Base-by-base conservation (phyloP, 2,113 vertebrate genomes). In the Triplophysa rosa region DNA sequence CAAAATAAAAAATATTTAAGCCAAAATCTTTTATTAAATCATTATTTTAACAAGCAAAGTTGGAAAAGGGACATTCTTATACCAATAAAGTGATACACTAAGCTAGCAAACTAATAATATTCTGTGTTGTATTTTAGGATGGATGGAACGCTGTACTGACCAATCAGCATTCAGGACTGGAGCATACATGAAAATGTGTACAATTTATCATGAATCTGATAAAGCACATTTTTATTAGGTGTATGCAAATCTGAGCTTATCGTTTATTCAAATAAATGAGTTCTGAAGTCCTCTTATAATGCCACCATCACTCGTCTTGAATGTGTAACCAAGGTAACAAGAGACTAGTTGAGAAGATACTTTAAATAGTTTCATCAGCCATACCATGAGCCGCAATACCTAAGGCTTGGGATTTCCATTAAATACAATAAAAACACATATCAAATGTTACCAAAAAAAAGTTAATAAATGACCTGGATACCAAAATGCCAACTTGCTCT, bases 281-380 rank as follows among this genome's bases (percentile, higher is more conserved):
- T 23, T 24, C 8, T 73, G n/a, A 73, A 24, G 16, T 73, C 37
- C 70, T 45, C 70, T 73, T 10, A 61, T 24, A 42, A 17, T 33
- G 17, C 11, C 10, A 70, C 29, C 29, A n/a, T 58, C 12, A 59
- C 14, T 61, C 21, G 52, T 61, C n/a, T 42, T 73, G 70, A 73
- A 61, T 73, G 45, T 59, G 70, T 61, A 73, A 73, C 70, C 70
- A 61, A 73, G 70, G 70, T 73, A 73, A 73, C 70, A 73, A 37
- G 56, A 45, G 70, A 73, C 56, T 61, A 73, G 33, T 73, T 61
- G 70, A 73, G 33, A 73, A 42, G 21, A n/a, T 73, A 61, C 70
- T 61, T 73, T 61, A 59, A 59, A 73, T 59, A 42, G 70, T 72
- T 72, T 61, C 29, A 45, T 47, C 14, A 73, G 70, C 14, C 12